Percentiles rank a stretch among this genome's conserved stretches.
phyloP scores from a whole-genome alignment of 92 coral and sea anemone genomes.

The Metridium senile region DNA sequence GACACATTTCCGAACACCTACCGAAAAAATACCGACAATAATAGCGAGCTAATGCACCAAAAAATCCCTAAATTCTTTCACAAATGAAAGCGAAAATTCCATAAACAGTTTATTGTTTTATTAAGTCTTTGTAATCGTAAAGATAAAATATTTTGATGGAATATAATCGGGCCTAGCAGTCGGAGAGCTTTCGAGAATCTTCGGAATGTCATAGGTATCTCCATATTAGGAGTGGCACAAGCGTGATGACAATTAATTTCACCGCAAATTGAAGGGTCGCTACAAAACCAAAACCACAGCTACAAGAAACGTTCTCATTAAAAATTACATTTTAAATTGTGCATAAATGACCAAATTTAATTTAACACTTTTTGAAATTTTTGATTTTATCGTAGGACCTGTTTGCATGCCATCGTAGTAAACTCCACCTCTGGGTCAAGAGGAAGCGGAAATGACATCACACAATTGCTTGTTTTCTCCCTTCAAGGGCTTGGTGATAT shows the following conservation, averaged over 20 bases:
- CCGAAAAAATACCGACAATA: conserved; percentile 20
- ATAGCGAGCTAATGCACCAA: background rate
- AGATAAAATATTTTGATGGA: background rate
- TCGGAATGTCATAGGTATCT: conserved; percentile 38
- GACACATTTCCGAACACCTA: conserved; percentile 28
- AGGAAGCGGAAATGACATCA: background rate
- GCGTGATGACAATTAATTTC: conserved; percentile 5
- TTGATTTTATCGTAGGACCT: background rate
- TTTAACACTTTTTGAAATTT: background rate
- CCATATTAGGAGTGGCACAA: conserved; percentile 31
- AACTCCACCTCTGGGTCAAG: background rate
- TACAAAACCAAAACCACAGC: background rate
- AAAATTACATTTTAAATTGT: background rate
- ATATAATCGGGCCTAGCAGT: background rate
- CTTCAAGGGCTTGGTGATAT: background rate
- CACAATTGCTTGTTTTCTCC: background rate
- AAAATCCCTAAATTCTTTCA: background rate
- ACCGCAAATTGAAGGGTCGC: background rate
- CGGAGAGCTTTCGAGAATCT: conserved; percentile 36
- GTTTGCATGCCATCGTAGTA: background rate
- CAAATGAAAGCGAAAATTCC: background rate
- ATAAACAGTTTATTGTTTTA: background rate
- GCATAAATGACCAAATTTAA: no score
- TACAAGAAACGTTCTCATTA: background rate
- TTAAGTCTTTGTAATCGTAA: background rate